These are phyloP conservation scores for Mellivora capensis DNA, from an alignment of 2,113 vertebrate species.

Conservation along the genomic window DNA sequence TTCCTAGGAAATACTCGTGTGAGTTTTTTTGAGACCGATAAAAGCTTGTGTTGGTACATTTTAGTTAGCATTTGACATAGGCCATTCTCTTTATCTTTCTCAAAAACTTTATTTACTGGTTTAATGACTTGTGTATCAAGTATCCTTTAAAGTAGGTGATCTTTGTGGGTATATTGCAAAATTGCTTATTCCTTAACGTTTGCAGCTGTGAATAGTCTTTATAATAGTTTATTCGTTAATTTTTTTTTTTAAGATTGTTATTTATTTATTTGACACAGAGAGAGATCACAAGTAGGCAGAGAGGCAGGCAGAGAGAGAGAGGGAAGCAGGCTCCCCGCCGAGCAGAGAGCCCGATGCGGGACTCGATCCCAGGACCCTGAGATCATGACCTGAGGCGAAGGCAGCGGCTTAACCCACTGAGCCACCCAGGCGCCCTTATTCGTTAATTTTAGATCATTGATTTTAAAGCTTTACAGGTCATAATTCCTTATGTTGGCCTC, in stretches of 20 bases:
- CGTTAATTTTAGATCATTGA: not conserved
- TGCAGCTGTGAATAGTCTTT: not conserved
- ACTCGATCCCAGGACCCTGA: too few species aligned
- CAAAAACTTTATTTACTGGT: not conserved
- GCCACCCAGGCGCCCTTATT: too few species aligned
- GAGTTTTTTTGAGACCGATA: not conserved
- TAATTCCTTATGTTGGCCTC: not conserved
- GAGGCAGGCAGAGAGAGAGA: too few species aligned
- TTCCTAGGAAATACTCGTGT: not conserved
- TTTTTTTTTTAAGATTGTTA: too few species aligned
- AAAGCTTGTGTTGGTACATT: not conserved
- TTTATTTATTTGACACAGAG: too few species aligned
- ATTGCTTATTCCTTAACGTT: not conserved
- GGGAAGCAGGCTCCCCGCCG: too few species aligned
- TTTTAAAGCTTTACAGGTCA: not conserved
- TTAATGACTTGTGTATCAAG: not conserved
- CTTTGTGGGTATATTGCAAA: not conserved
- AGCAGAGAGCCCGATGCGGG: too few species aligned
- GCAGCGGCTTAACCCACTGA: too few species aligned
- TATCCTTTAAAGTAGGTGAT: not conserved
- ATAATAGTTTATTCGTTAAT: not conserved
- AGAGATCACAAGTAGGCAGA: too few species aligned
- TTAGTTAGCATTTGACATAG: not conserved
- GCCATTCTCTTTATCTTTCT: not conserved
- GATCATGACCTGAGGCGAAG: too few species aligned